phyloP scores from a whole-genome alignment of 1,140 invertebrate species.

The Aculops lycopersici region DNA sequence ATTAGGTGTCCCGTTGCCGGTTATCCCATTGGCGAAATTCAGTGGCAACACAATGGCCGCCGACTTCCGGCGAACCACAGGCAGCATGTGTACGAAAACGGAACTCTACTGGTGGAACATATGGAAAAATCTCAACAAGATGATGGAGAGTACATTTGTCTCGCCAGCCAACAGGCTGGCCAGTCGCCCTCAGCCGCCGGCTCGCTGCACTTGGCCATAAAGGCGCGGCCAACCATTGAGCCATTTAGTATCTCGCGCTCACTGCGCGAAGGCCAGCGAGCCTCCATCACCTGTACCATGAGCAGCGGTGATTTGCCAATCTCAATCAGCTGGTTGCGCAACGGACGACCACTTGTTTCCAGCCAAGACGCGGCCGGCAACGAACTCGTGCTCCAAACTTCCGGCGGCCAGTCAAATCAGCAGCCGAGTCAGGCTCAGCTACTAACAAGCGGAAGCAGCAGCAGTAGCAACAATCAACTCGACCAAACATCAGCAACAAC shows the following conservation, averaged over 20 bases:
- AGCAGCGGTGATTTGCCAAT: conserved; percentile 29
- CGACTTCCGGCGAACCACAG: conserved; percentile 69
- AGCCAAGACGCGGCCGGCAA: too few species aligned
- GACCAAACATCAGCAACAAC: too few species aligned
- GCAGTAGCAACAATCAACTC: too few species aligned
- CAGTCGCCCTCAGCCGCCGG: conserved; percentile 50
- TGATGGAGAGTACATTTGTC: conserved; percentile 73
- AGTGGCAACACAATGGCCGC: conserved; percentile 24
- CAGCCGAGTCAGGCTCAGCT: too few species aligned
- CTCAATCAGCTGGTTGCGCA: conserved; percentile 11
- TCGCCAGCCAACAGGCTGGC: conserved; percentile 57
- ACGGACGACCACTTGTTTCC: conserved; percentile 6
- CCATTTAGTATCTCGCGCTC: conserved; percentile 24
- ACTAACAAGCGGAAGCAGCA: too few species aligned
- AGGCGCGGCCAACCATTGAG: conserved; percentile 15
- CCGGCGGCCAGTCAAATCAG: too few species aligned
- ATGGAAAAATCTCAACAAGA: conserved; percentile 55
- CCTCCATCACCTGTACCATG: conserved; percentile 46
- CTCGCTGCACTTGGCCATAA: conserved; percentile 66
- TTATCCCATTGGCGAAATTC: conserved; percentile 15
- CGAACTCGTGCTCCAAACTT: too few species aligned
- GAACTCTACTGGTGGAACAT: conserved; percentile 69
- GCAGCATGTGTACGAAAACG: conserved; percentile 69
- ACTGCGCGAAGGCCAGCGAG: conserved; percentile 45
- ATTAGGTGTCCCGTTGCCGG: conserved; percentile 14